Conservation (phyloP, 2,113 vertebrate genomes). For the Albula glossodonta region DNA sequence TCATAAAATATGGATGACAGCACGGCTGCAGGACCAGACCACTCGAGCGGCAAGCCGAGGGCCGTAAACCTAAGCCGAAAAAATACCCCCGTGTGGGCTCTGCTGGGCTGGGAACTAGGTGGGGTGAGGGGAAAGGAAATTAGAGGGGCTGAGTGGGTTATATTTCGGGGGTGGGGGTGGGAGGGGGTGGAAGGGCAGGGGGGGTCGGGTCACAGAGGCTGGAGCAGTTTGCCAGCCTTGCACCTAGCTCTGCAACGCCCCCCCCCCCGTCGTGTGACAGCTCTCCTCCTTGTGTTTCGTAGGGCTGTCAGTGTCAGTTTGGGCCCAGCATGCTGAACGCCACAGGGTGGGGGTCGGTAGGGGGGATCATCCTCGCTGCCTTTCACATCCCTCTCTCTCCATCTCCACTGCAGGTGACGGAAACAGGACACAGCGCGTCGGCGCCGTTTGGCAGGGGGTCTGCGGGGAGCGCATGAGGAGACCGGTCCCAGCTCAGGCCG, state of each 20-base stretch:
- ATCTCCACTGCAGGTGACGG: constrained; percentile 59
- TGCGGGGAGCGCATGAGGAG: constrained; percentile 90
- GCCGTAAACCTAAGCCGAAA: not conserved
- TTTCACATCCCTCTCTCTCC: constrained; percentile 25
- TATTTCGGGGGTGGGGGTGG: not conserved
- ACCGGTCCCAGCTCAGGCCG: constrained; percentile 58
- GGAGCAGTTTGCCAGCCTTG: no score
- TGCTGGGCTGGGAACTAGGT: not conserved
- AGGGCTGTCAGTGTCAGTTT: not conserved
- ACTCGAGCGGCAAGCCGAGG: not conserved
- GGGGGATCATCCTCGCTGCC: not conserved
- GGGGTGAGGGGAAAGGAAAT: not conserved
- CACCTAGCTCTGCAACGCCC: not conserved
- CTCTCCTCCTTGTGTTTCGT: not conserved
- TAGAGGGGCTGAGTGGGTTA: not conserved
- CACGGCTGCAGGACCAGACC: constrained; percentile 36
- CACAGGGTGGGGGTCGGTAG: no score
- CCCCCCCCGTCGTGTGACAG: no score
- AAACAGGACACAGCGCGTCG: constrained; percentile 52
- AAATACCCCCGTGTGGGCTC: not conserved
- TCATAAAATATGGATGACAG: constrained; percentile 28
- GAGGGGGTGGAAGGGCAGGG: not conserved
- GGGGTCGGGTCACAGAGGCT: no score
- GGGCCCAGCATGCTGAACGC: not conserved
- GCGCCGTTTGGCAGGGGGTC: constrained; percentile 68